Evolutionary conservation across 2,888 invertebrate species (phyloP), one percentile per base, ranked within the genome.

Genomic region (Dimorphilus gyrociliatus): DNA sequence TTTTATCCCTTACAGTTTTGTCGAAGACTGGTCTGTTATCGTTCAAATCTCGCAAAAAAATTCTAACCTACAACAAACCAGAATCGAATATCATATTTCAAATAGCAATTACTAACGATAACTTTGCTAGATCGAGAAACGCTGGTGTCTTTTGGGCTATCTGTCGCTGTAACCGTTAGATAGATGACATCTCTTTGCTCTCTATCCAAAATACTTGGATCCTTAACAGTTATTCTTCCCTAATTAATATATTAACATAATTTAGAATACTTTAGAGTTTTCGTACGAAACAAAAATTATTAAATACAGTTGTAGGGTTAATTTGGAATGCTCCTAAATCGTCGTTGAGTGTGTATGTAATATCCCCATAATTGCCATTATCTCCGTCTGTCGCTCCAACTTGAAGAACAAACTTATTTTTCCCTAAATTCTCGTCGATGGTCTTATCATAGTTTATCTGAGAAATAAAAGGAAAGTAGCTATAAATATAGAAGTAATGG

Each of bases 21-120:
- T 72, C 72, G 60, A 90, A 88, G 25, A 73, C 65, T 0, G 88
- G 88, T 0, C 75, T 65, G 62, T 86, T 82, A 60, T 88, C 86
- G 60, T 88, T 86, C n/a, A 79, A 72, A 56, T 88, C 86, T 16
- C 72, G 53, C 7, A 86, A 69, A 3, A 28, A 41, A 16, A 57
- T 34, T 23, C 44, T 42, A 4, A 56, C 42, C 53, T 53, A 35
- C 5, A 35, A 34, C 12, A 21, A 8, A 10, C 16, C n/a, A 16
- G 14, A 13, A 12, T 10, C 8, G 13, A 27, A 27, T 17, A 21
- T 10, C 21, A 21, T 21, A n/a, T 10, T 21, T 8, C 21, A 21
- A 21, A 21, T 21, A 21, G 21, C n/a, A n/a, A n/a, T n/a, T n/a
- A n/a, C 67, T 67, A 56, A 78, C 78, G 16, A 77, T 78, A 1